Percentiles rank a stretch among this genome's conserved stretches.
Evolutionary conservation across 2,888 invertebrate species (phyloP).

Genomic region (Ophion obscuratus): DNA sequence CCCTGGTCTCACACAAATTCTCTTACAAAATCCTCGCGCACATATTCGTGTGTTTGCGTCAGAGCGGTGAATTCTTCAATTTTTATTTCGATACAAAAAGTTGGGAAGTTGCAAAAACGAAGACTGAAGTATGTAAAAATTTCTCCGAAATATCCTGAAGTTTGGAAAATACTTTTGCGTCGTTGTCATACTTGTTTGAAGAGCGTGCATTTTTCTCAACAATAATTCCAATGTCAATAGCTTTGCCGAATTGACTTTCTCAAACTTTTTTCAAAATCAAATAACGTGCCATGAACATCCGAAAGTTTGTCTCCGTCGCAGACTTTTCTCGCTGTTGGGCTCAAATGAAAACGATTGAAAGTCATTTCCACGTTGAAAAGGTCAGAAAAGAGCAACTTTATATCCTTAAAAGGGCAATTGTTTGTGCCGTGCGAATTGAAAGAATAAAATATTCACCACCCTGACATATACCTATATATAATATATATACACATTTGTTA

Average conservation of each 20-base stretch:
- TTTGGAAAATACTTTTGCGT: neutral
- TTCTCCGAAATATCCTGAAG: neutral
- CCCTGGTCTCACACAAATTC: slow-evolving; percentile 52
- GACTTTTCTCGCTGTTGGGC: neutral
- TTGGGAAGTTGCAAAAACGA: neutral
- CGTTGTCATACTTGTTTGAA: neutral
- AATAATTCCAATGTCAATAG: neutral
- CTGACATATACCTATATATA: slow-evolving; percentile 24
- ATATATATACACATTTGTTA: slow-evolving; percentile 31
- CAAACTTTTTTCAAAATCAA: neutral
- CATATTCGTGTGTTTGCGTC: slow-evolving; percentile 10
- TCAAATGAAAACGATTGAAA: neutral
- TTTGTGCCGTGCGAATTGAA: neutral
- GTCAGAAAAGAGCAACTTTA: too few species aligned
- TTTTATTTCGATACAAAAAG: neutral
- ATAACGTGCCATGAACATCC: neutral
- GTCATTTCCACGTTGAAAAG: neutral
- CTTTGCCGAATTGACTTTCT: neutral
- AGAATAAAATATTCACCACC: slow-evolving; percentile 7
- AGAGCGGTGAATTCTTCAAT: neutral
- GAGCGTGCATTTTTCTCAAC: neutral
- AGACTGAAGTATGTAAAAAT: neutral
- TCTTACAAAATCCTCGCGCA: slow-evolving; percentile 56
- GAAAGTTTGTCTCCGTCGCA: neutral
- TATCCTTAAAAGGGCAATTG: neutral